Percentiles rank a stretch among this genome's conserved stretches.
These are phyloP conservation scores for Acleris holmiana DNA, from an alignment of 2,888 invertebrate genomes.

Conservation along the genomic window DNA sequence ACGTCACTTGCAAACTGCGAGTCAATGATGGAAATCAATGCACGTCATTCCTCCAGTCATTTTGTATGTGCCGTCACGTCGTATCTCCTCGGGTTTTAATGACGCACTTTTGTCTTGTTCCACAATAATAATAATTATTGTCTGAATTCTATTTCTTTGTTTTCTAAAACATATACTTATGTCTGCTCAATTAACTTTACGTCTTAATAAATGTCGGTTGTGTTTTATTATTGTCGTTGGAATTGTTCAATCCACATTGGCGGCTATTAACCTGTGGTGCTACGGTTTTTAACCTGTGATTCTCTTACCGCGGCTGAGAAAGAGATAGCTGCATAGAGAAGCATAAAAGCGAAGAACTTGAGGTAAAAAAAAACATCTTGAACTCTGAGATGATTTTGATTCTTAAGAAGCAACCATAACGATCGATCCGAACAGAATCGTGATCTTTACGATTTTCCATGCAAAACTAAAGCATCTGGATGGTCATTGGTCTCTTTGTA, in stretches of 20 bases:
- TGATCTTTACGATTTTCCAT: slow-evolving; percentile 35
- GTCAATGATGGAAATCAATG: slow-evolving; percentile 16
- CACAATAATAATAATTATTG: background rate
- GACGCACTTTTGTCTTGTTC: slow-evolving; percentile 1
- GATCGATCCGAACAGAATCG: slow-evolving; percentile 18
- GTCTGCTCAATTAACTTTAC: no score
- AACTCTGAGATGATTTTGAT: background rate
- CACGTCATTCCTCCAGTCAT: slow-evolving; percentile 9
- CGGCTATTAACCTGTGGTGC: slow-evolving; percentile 15
- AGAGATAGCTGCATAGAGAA: background rate
- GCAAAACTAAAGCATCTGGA: slow-evolving; percentile 31
- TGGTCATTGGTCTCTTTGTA: slow-evolving; percentile 35
- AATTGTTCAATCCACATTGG: background rate
- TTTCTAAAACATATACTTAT: background rate
- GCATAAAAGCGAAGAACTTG: no score
- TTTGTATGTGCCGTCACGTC: slow-evolving; percentile 3
- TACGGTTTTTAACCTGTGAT: slow-evolving; percentile 17
- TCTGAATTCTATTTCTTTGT: slow-evolving; percentile 1
- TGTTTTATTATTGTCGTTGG: slow-evolving; percentile 7
- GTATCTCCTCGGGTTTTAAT: background rate
- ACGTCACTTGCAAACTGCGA: slow-evolving; percentile 13
- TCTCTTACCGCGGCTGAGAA: background rate
- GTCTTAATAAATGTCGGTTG: slow-evolving; percentile 8
- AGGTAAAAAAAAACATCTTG: no score
- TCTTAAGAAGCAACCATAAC: background rate